Evolutionary conservation across 2,113 vertebrate species (phyloP), one percentile per base, ranked within the genome.

Genomic region (Zosterops japonicus): DNA sequence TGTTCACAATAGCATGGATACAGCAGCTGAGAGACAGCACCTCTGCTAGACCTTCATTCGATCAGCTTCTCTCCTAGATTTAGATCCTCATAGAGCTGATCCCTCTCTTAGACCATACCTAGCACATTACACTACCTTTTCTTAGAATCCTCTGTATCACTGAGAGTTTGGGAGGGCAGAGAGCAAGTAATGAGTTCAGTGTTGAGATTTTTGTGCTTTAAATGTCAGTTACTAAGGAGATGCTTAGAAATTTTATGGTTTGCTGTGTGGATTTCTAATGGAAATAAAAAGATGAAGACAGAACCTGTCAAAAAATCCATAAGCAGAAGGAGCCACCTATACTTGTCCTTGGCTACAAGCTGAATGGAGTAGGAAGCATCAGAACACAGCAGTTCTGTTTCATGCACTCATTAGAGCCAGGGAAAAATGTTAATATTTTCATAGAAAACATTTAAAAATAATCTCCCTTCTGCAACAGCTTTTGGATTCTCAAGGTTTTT

Each of bases 401-500:
- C 4, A 0, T 35, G 49, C 33, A 33, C 36, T 93, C 75, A 61
- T n/a, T 80, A 39, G 23, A 89, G 77, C 57, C 72, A 93, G 57
- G 53, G 57, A 31, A 84, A 91, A 82, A 56, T 61, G 55, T 75
- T 87, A 90, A 70, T 93, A 86, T 92, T 94, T 96, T 94, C 71
- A 86, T 18, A 86, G 80, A 74, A 83, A 92, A 93, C 64, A 91
- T 76, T 93, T 95, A 41, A 82, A 72, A 93, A 72, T 35, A 72
- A 76, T 85, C 67, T 87, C 36, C 41, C 20, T 84, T 82, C 83
- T 72, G 52, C 61, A 64, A 63, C 22, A 68, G 50, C 35, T 79
- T 92, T 71, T 60, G 31, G 36, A 44, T 75, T 87, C 49, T 63
- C 14, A 18, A 36, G 2, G 2, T 5, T 22, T 68, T 92, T 87